A percentile compares a stretch with the other conserved stretches of the same genome.
phyloP scores from a whole-genome alignment of 2,113 vertebrate genomes.

The Salvelinus sp. region DNA sequence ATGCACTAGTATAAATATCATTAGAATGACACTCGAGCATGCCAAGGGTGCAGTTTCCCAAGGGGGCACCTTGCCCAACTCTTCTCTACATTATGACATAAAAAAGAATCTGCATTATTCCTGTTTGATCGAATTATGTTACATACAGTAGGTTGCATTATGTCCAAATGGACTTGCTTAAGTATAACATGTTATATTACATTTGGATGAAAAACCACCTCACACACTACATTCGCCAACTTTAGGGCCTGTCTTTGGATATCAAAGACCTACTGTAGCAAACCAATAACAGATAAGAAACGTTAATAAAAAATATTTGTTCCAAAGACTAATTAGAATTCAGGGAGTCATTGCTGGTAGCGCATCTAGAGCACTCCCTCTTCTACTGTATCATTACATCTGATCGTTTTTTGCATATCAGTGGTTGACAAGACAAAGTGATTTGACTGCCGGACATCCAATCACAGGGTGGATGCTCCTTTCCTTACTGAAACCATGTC shows the following conservation, averaged over 20 bases:
- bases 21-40: no score
- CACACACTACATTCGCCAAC: not conserved
- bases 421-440: not conserved
- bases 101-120: no score
- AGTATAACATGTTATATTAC: not conserved
- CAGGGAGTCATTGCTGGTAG: no score
- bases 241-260: not conserved
- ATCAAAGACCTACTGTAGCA: not conserved
- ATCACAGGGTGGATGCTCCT: slow-evolving; percentile 23
- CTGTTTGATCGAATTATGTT: not conserved
- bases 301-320: no score
- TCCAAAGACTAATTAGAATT: no score
- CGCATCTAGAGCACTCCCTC: no score
- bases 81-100: no score
- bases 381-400: not conserved
- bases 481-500: slow-evolving; percentile 39
- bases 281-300: not conserved
- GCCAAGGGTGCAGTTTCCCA: no score
- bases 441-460: not conserved
- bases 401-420: not conserved
- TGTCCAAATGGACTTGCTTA: not conserved
- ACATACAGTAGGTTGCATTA: not conserved
- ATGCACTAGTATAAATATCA: no score
- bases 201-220: not conserved
- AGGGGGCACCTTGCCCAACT: no score